These are phyloP conservation scores for Sarcophaga bullata DNA, from an alignment of 1,140 invertebrate species.

Conservation along the genomic window DNA sequence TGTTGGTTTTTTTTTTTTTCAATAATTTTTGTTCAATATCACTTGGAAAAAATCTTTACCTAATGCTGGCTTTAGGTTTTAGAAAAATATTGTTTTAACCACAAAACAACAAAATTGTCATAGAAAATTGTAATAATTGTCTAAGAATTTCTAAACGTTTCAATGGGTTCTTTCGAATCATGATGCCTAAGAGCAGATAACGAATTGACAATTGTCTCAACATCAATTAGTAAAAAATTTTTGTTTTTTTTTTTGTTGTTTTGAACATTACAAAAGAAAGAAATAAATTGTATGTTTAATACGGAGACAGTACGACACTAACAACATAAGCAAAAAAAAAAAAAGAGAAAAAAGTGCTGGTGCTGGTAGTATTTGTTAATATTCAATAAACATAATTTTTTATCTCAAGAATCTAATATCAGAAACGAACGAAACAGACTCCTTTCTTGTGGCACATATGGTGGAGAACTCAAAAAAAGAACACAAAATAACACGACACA, in stretches of 20 bases:
- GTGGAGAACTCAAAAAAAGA: slow-evolving; percentile 7
- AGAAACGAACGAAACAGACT: not conserved
- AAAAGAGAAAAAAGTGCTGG: not conserved
- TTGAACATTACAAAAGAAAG: not conserved
- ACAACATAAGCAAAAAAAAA: not conserved
- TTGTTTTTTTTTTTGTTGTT: not conserved
- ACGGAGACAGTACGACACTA: not conserved
- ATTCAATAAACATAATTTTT: slow-evolving; percentile 40
- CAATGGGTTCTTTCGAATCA: not conserved
- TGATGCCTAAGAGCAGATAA: slow-evolving; percentile 29
- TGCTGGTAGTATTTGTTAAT: slow-evolving; percentile 18
- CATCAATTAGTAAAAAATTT: slow-evolving; percentile 30
- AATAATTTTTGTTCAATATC: too few species aligned
- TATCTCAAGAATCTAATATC: slow-evolving; percentile 37
- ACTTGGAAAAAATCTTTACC: too few species aligned
- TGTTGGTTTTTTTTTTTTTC: too few species aligned
- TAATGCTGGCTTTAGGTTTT: too few species aligned
- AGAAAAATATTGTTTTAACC: too few species aligned
- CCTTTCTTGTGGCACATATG: not conserved
- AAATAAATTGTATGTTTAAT: slow-evolving; percentile 20
- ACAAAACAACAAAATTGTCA: not conserved
- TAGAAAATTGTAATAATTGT: not conserved
- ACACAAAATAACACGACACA: not conserved
- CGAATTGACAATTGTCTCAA: slow-evolving; percentile 38
- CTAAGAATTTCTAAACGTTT: not conserved